phyloP scores from a whole-genome alignment of 1,140 invertebrate species.

The Halesus radiatus region DNA sequence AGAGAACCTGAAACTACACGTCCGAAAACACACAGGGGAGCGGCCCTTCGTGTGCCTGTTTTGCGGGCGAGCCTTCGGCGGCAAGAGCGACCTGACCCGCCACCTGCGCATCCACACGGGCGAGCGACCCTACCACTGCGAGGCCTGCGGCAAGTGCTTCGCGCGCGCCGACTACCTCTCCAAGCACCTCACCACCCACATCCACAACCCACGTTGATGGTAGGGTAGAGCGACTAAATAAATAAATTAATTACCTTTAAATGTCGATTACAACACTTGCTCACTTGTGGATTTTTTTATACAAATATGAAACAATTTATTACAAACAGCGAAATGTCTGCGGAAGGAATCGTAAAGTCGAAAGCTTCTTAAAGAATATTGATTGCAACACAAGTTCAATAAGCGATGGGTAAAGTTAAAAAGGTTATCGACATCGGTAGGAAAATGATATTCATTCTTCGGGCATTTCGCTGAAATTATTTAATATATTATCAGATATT shows the following conservation, averaged over 20 bases:
- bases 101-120: conserved; percentile 90
- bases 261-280: conserved; percentile 47
- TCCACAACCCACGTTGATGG: conserved; percentile 74
- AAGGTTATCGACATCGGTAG: neutral
- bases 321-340: conserved; percentile 39
- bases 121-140: conserved; percentile 89
- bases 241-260: conserved; percentile 18
- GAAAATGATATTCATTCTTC: neutral
- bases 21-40: conserved; percentile 90
- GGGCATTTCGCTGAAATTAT: conserved; percentile 31
- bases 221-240: neutral
- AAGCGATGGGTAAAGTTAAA: neutral
- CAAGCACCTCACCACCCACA: conserved; percentile 90
- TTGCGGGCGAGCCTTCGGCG: conserved; percentile 88
- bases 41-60: conserved; percentile 89
- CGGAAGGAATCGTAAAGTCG: neutral
- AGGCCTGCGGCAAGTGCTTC: conserved; percentile 92
- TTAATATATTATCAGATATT: conserved; percentile 54
- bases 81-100: conserved; percentile 88
- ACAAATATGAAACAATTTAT: conserved; percentile 49
- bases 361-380: no score
- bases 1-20: conserved; percentile 90
- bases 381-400: no score
- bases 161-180: conserved; percentile 91
- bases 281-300: conserved; percentile 49